phyloP scores from a whole-genome alignment of 2,888 invertebrate species.

The Callimorpha dominula region DNA sequence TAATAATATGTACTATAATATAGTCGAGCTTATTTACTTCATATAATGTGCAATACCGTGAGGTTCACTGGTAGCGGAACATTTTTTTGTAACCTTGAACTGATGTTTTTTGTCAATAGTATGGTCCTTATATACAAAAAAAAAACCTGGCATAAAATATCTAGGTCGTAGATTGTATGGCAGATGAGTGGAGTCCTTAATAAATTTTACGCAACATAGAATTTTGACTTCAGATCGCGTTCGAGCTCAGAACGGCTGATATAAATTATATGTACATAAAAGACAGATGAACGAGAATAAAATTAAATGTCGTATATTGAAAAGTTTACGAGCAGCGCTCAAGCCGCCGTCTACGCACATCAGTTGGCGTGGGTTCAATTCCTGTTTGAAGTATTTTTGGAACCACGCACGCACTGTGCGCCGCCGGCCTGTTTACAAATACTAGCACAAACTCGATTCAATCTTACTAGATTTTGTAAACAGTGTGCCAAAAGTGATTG shows the following conservation, averaged over 20 bases:
- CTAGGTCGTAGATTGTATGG: no score
- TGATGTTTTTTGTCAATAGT: background rate
- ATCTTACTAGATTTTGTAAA: conserved; percentile 82
- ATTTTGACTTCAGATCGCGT: conserved; percentile 52
- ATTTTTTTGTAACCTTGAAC: no score
- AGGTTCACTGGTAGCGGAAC: background rate
- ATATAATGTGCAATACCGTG: background rate
- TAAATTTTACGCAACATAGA: conserved; percentile 58
- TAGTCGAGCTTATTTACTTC: background rate
- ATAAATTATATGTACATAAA: conserved; percentile 77
- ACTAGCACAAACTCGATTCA: conserved; percentile 81
- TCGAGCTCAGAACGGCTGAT: conserved; percentile 36
- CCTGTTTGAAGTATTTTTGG: conserved; percentile 85
- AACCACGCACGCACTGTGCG: conserved; percentile 72
- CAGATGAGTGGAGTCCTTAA: background rate
- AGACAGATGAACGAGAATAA: conserved; percentile 74
- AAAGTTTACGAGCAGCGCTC: conserved; percentile 78
- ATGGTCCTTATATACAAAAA: background rate
- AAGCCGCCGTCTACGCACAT: conserved; percentile 83
- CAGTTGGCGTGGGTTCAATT: conserved; percentile 84
- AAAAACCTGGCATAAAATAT: background rate
- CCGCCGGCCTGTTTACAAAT: conserved; percentile 83
- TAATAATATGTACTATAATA: background rate
- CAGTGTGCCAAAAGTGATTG: conserved; percentile 77
- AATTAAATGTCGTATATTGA: conserved; percentile 80